These are phyloP conservation scores for Pseudococcus viburni DNA, from an alignment of 2,888 invertebrate genomes.

Conservation along the genomic window DNA sequence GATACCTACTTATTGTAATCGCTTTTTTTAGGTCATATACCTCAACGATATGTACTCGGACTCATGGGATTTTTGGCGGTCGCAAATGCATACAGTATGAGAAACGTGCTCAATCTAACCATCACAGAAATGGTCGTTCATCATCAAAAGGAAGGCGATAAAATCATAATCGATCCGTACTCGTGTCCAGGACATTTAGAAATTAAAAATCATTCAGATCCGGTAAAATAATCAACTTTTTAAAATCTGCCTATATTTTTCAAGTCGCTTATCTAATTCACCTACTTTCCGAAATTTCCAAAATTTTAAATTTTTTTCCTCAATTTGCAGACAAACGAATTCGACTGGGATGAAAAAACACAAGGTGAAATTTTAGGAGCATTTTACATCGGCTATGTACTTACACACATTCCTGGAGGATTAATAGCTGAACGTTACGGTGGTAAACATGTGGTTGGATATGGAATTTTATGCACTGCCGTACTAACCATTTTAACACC, in stretches of 20 bases:
- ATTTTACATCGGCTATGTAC: slow-evolving; percentile 74
- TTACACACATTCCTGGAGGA: slow-evolving; percentile 74
- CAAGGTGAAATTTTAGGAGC: slow-evolving; percentile 72
- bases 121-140: slow-evolving; percentile 73
- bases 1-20: neutral
- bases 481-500: slow-evolving; percentile 73
- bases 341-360: slow-evolving; percentile 72
- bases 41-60: slow-evolving; percentile 69
- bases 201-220: slow-evolving; percentile 68
- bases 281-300: neutral
- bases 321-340: slow-evolving; percentile 69
- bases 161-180: slow-evolving; percentile 72
- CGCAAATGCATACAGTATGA: slow-evolving; percentile 73
- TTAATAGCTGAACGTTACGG: slow-evolving; percentile 72
- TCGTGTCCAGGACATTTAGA: slow-evolving; percentile 73
- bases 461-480: slow-evolving; percentile 72
- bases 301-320: slow-evolving; percentile 17
- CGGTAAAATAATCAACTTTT: slow-evolving; percentile 57
- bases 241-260: neutral
- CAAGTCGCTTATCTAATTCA: neutral
- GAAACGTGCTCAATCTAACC: slow-evolving; percentile 72
- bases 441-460: slow-evolving; percentile 73
- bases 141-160: slow-evolving; percentile 68
- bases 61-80: slow-evolving; percentile 73
- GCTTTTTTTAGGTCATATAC: slow-evolving; percentile 68